Conservation (phyloP, 2,888 invertebrate genomes). For the Eupithecia centaureata region DNA sequence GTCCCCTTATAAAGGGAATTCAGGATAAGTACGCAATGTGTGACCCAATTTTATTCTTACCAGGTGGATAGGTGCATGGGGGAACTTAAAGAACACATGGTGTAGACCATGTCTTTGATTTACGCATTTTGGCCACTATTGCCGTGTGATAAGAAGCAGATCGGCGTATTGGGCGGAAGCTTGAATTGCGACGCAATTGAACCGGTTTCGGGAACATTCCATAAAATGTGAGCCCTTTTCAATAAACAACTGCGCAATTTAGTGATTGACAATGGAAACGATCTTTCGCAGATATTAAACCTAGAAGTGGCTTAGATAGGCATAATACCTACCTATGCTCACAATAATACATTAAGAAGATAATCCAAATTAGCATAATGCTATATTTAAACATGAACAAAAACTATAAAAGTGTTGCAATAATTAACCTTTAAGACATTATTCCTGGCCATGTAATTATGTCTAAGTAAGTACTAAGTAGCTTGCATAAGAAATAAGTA, state of each 20-base stretch:
- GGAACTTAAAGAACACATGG: conserved; percentile 46
- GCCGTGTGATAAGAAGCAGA: conserved; percentile 32
- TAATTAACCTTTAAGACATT: conserved; percentile 27
- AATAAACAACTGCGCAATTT: conserved; percentile 28
- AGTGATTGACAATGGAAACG: not conserved
- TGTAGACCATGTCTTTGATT: conserved; percentile 9
- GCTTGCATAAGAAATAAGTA: conserved; percentile 32
- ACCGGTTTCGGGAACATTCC: conserved; percentile 63
- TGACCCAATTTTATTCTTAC: conserved; percentile 76
- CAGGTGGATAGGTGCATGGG: conserved; percentile 79
- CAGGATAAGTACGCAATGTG: conserved; percentile 68
- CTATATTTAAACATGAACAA: not conserved
- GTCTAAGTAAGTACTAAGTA: conserved; percentile 13
- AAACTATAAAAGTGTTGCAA: not conserved
- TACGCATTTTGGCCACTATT: conserved; percentile 37
- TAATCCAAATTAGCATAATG: not conserved
- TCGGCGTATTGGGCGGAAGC: conserved; percentile 44
- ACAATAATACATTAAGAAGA: not conserved
- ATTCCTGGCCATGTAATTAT: conserved; percentile 31
- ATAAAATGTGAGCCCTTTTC: conserved; percentile 41
- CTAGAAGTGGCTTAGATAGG: not conserved
- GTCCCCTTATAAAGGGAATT: conserved; percentile 56
- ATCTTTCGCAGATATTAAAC: not conserved
- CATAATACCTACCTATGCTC: too few species aligned
- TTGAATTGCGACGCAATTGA: conserved; percentile 61